phyloP scores from a whole-genome alignment of 2,797 vertebrate species.

The Tokudaia muenninki region DNA sequence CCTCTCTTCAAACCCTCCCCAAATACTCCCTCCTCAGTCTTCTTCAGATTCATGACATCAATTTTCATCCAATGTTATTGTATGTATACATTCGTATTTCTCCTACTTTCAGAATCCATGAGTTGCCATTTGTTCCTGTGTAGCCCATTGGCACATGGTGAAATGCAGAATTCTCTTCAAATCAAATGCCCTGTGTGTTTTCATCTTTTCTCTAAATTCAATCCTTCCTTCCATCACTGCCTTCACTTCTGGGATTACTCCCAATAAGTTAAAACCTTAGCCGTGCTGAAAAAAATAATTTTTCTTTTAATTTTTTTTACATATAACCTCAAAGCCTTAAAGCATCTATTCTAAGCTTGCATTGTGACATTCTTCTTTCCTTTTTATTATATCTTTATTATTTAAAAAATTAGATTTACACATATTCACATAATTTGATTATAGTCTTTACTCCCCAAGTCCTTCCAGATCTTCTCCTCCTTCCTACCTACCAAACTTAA shows the following conservation, averaged over 20 bases:
- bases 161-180: constrained; percentile 41
- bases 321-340: not conserved
- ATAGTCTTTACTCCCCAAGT: not conserved
- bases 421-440: not conserved
- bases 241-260: not conserved
- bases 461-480: not conserved
- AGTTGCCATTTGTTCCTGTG: not conserved
- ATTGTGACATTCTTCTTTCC: not conserved
- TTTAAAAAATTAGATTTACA: not conserved
- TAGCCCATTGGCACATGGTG: not conserved
- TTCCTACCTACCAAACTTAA: not conserved
- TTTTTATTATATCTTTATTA: not conserved
- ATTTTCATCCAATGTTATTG: no score
- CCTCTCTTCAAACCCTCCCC: no score
- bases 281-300: constrained; percentile 18
- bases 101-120: not conserved
- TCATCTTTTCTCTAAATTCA: constrained; percentile 16
- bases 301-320: not conserved
- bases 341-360: not conserved
- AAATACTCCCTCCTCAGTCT: not conserved
- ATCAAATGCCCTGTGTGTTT: not conserved
- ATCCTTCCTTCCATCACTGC: not conserved
- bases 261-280: not conserved
- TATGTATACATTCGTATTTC: not conserved
- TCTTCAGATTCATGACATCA: not conserved